Evolutionary conservation across 2,888 invertebrate species (phyloP).

Genomic region (Drosophila longiperda): DNA sequence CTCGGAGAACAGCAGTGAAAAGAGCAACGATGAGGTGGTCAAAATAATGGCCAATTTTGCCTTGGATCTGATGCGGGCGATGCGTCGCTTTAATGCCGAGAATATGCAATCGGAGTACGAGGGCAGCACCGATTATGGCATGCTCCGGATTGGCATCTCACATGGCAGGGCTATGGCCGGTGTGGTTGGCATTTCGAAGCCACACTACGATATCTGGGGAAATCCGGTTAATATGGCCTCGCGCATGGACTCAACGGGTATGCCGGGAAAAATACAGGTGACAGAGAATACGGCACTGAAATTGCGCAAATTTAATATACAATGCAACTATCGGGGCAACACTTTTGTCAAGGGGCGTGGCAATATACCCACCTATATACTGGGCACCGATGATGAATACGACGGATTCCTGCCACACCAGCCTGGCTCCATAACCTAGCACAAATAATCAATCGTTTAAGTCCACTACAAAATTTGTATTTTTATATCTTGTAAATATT

Average conservation of each 20-base stretch:
- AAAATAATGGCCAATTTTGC: constrained; percentile 90
- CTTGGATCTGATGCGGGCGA: constrained; percentile 88
- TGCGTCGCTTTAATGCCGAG: constrained; percentile 87
- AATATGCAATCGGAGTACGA: constrained; percentile 86
- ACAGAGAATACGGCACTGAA: constrained; percentile 90
- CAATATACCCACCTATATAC: constrained; percentile 90
- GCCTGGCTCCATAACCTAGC: constrained; percentile 20
- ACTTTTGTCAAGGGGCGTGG: constrained; percentile 90
- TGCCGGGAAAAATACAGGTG: constrained; percentile 91
- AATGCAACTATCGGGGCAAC: constrained; percentile 89
- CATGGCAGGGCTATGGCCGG: constrained; percentile 97
- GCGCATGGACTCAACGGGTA: constrained; percentile 96
- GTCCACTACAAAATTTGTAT: constrained; percentile 4
- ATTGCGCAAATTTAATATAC: constrained; percentile 88
- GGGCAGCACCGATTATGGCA: constrained; percentile 80
- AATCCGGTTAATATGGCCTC: constrained; percentile 98
- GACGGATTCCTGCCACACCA: constrained; percentile 84
- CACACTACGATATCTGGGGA: constrained; percentile 98
- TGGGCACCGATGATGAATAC: constrained; percentile 88
- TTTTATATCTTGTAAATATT: constrained; percentile 37
- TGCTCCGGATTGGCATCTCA: constrained; percentile 89
- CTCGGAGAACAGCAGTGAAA: constrained; percentile 69
- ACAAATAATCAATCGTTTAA: constrained; percentile 9
- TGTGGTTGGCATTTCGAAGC: constrained; percentile 96
- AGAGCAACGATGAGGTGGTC: constrained; percentile 85